phyloP scores from a whole-genome alignment of 2,888 invertebrate genomes.

The Stictocephala bisonia region DNA sequence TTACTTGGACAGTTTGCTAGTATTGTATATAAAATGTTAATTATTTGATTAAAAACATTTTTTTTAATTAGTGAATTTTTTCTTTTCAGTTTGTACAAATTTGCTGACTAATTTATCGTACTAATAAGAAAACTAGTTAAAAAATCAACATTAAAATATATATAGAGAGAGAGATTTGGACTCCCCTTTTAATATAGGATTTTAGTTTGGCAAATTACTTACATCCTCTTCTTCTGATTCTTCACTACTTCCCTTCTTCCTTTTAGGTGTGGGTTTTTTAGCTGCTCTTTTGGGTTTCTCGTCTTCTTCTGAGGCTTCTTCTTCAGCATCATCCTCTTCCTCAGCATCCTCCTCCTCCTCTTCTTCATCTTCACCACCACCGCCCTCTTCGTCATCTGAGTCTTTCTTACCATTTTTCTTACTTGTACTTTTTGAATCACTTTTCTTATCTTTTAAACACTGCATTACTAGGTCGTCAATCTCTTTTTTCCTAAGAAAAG shows the following conservation, averaged over 20 bases:
- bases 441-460: constrained; percentile 77
- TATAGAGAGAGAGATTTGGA: too few relatives aligned
- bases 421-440: constrained; percentile 68
- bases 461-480: constrained; percentile 92
- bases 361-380: constrained; percentile 67
- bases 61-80: too few relatives aligned
- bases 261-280: constrained; percentile 64
- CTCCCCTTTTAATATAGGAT: too few relatives aligned
- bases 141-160: too few relatives aligned
- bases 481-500: constrained; percentile 77
- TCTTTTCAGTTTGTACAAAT: too few relatives aligned
- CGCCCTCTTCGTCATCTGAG: constrained; percentile 65
- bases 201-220: constrained; percentile 9
- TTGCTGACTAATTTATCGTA: too few relatives aligned
- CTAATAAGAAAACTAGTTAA: too few relatives aligned
- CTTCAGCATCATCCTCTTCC: constrained; percentile 60
- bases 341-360: constrained; percentile 65
- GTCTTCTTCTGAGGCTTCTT: constrained; percentile 65
- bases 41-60: too few relatives aligned
- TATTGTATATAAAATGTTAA: too few relatives aligned
- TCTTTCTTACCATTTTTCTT: constrained; percentile 65
- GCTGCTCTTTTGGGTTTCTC: constrained; percentile 71
- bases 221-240: constrained; percentile 62
- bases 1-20: too few relatives aligned
- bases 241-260: constrained; percentile 60